Conservation (phyloP, 1,140 invertebrate species). For the Agraylea sexmaculata region DNA sequence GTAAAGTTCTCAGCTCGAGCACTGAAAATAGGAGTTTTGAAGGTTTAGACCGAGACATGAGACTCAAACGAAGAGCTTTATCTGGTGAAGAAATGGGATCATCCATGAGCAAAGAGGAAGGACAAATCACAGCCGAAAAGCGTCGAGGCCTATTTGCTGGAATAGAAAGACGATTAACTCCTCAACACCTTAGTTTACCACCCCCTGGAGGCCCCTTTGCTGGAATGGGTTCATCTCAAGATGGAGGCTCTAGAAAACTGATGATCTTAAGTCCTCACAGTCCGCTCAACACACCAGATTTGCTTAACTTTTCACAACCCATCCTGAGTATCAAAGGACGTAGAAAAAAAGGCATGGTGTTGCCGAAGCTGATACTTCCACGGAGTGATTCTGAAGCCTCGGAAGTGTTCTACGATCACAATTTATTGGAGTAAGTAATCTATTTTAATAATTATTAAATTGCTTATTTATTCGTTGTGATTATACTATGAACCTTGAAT, state of each 20-base stretch:
- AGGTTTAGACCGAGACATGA: conserved; percentile 43
- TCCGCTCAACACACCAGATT: conserved; percentile 46
- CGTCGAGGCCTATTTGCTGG: conserved; percentile 53
- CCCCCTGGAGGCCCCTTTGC: conserved; percentile 46
- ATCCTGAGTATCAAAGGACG: conserved; percentile 49
- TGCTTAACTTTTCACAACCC: conserved; percentile 44
- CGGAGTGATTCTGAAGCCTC: conserved; percentile 54
- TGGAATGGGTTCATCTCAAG: conserved; percentile 36
- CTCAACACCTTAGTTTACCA: conserved; percentile 56
- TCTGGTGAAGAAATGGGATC: conserved; percentile 45
- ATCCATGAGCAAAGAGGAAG: conserved; percentile 25
- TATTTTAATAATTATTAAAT: too few relatives aligned
- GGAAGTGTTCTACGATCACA: conserved; percentile 47
- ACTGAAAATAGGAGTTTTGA: conserved; percentile 46
- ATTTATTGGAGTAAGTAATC: conserved; percentile 48
- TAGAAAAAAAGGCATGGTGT: conserved; percentile 57
- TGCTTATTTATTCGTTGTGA: too few relatives aligned
- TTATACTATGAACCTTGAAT: too few relatives aligned
- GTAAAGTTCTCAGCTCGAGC: conserved; percentile 36
- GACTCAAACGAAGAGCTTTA: conserved; percentile 44
- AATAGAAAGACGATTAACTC: conserved; percentile 42
- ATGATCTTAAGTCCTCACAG: conserved; percentile 66
- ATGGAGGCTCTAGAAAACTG: conserved; percentile 46
- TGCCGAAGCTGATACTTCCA: conserved; percentile 62
- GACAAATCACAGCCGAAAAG: conserved; percentile 44